A percentile compares a stretch with the other conserved stretches of the same genome.
These are phyloP conservation scores for Piaya cayana DNA, from an alignment of 2,113 vertebrate genomes.

Conservation along the genomic window DNA sequence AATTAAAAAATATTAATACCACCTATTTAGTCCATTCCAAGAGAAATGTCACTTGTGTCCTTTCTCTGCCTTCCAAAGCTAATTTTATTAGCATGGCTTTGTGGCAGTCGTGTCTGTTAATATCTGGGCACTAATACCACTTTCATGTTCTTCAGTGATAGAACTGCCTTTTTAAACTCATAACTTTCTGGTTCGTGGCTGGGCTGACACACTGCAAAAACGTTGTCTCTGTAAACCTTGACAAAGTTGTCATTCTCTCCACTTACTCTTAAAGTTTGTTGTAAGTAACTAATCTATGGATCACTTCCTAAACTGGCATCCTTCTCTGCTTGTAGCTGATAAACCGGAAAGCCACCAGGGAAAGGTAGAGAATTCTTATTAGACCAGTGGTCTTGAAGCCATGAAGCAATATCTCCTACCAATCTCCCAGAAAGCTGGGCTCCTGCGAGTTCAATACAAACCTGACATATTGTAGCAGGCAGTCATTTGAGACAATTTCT, in stretches of 20 bases:
- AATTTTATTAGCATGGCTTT: not conserved
- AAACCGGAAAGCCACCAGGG: not conserved
- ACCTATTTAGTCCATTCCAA: not conserved
- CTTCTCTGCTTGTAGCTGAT: not conserved
- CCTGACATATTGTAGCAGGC: not conserved
- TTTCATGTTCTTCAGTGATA: not conserved
- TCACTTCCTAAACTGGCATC: not conserved
- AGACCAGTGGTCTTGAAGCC: not conserved
- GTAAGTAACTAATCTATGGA: not conserved
- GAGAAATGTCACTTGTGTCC: not conserved
- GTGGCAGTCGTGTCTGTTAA: not conserved
- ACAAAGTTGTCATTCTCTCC: not conserved
- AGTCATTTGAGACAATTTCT: slow-evolving; percentile 26
- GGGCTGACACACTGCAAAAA: not conserved
- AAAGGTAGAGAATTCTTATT: not conserved
- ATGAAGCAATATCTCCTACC: not conserved
- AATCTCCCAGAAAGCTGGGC: slow-evolving; percentile 9
- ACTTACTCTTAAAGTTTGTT: not conserved
- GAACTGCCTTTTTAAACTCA: not conserved
- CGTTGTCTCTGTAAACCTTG: not conserved
- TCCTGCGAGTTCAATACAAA: not conserved
- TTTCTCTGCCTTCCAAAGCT: not conserved
- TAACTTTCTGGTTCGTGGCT: not conserved
- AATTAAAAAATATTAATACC: not conserved
- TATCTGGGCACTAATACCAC: not conserved